Evolutionary conservation across 2,888 invertebrate genomes (phyloP).

Genomic region (Heliconius ismenius): DNA sequence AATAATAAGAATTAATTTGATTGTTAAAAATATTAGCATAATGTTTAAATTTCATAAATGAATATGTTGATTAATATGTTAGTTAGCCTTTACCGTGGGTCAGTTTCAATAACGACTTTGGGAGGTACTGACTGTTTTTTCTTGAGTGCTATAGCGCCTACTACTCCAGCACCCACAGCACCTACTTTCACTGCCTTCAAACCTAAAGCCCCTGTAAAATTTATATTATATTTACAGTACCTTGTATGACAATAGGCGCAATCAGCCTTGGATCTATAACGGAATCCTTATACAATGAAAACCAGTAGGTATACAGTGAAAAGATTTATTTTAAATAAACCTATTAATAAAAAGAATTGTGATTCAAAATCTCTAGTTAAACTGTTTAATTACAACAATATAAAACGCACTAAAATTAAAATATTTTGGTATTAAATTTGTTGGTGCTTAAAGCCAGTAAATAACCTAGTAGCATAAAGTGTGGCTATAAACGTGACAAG

Average conservation of each 20-base stretch:
- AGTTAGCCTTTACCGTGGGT: conserved; percentile 38
- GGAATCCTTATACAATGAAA: too few species aligned
- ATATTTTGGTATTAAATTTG: too few species aligned
- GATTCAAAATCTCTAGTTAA: neutral
- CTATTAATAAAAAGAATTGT: neutral
- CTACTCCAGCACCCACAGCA: conserved; percentile 65
- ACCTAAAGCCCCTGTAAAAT: conserved; percentile 53
- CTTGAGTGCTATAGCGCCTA: conserved; percentile 68
- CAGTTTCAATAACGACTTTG: conserved; percentile 36
- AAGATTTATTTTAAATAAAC: too few species aligned
- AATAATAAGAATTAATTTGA: neutral
- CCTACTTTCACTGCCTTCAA: conserved; percentile 73
- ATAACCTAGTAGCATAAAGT: too few species aligned
- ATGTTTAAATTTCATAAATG: neutral
- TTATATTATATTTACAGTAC: neutral
- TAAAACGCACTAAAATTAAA: too few species aligned
- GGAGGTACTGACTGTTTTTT: conserved; percentile 54
- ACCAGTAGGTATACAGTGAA: too few species aligned
- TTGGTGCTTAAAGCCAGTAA: too few species aligned
- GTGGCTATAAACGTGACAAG: too few species aligned
- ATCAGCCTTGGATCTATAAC: too few species aligned
- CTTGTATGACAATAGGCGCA: too few species aligned
- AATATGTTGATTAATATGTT: conserved; percentile 33
- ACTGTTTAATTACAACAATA: too few species aligned
- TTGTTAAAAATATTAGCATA: neutral